phyloP scores from a whole-genome alignment of 2,888 invertebrate species.

The Euzophera pinguis region DNA sequence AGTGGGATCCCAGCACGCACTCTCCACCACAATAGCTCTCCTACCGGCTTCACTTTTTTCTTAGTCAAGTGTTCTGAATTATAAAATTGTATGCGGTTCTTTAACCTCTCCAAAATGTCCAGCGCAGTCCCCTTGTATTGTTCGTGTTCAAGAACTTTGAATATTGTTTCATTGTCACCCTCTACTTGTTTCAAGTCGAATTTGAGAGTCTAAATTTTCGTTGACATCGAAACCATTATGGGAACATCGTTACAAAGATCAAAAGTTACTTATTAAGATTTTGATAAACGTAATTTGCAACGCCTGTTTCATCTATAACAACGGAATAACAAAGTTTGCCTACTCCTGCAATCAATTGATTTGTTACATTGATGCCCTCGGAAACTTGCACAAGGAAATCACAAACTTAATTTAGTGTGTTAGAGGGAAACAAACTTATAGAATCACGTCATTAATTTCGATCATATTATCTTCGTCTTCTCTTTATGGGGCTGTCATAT shows the following conservation, averaged over 20 bases:
- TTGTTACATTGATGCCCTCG: not conserved
- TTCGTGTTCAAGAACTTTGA: conserved; percentile 46
- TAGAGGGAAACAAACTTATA: conserved; percentile 40
- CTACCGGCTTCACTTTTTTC: conserved; percentile 50
- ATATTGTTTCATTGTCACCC: conserved; percentile 49
- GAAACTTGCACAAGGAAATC: not conserved
- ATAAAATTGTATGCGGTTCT: conserved; percentile 53
- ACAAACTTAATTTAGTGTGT: conserved; percentile 20
- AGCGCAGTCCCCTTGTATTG: conserved; percentile 42
- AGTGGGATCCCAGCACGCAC: conserved; percentile 49
- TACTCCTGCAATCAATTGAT: conserved; percentile 13
- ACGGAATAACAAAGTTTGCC: conserved; percentile 19
- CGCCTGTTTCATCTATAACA: not conserved
- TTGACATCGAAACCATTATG: conserved; percentile 31
- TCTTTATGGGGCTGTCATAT: conserved; percentile 63
- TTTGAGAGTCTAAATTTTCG: conserved; percentile 32
- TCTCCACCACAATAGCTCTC: conserved; percentile 47
- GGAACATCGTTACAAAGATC: conserved; percentile 11
- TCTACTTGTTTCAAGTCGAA: conserved; percentile 33
- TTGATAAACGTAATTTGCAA: not conserved
- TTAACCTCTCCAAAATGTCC: conserved; percentile 42
- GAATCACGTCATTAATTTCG: conserved; percentile 51
- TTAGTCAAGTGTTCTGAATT: conserved; percentile 49
- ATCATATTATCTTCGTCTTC: conserved; percentile 52
- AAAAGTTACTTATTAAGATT: conserved; percentile 7